Evolutionary conservation across 2,797 vertebrate species (phyloP).

Genomic region (Bradypodion ventrale): DNA sequence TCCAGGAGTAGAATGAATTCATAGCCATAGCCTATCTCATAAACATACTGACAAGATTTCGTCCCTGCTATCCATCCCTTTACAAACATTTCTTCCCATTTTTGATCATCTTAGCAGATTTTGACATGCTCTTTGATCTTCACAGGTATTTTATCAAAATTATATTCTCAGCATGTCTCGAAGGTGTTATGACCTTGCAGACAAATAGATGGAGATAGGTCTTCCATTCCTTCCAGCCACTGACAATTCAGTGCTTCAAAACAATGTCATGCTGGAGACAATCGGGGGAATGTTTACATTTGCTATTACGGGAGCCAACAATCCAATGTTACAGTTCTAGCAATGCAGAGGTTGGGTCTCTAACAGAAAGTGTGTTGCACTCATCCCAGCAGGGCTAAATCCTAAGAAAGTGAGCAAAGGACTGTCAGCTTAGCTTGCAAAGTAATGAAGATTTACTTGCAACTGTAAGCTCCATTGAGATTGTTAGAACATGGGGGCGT

Average conservation of each 20-base stretch:
- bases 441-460: constrained; percentile 2
- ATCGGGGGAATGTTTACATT: not conserved
- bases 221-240: not conserved
- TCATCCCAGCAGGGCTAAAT: not conserved
- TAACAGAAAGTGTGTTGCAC: not conserved
- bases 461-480: not conserved
- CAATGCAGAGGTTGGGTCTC: not conserved
- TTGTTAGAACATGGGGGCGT: too few relatives aligned
- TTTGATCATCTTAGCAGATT: not conserved
- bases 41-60: not conserved
- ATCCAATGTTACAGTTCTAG: not conserved
- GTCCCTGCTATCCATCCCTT: not conserved
- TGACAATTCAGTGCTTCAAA: not conserved
- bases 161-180: not conserved
- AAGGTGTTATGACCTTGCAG: not conserved
- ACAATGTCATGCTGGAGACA: not conserved
- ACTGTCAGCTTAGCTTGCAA: not conserved
- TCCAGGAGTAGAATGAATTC: constrained; percentile 18
- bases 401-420: not conserved
- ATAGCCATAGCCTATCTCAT: not conserved
- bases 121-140: not conserved
- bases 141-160: not conserved
- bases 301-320: too few relatives aligned
- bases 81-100: not conserved
- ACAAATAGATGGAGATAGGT: not conserved